Evolutionary conservation across 2,113 vertebrate genomes (phyloP).

Genomic region (Odontophorus gujanensis): DNA sequence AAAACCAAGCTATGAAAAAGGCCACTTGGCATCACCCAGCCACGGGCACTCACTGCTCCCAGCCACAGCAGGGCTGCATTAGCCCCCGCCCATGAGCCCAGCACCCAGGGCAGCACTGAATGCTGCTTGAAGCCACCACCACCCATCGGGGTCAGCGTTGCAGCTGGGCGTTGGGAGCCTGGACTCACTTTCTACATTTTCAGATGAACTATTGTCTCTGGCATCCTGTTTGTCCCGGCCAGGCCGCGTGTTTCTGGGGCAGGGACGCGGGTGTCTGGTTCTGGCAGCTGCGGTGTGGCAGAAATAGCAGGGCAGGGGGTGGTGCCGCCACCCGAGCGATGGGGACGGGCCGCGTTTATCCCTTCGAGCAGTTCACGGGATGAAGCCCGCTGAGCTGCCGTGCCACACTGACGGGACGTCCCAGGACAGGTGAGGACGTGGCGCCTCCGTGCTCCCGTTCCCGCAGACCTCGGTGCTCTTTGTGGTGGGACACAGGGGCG

Average conservation of each 20-base stretch:
- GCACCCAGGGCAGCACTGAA: not conserved
- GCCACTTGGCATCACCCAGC: not conserved
- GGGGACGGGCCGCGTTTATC: rapidly evolving
- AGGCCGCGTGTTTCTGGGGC: not conserved
- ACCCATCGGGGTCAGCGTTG: not conserved
- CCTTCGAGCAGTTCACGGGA: rapidly evolving
- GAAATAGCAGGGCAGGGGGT: constrained; percentile 3
- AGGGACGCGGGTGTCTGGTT: not conserved
- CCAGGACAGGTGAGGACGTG: rapidly evolving
- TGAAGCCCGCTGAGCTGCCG: too few relatives aligned
- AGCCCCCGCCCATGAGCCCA: not conserved
- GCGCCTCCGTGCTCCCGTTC: rapidly evolving
- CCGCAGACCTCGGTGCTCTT: rapidly evolving
- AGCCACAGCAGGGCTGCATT: not conserved
- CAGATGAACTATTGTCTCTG: not conserved
- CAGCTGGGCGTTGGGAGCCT: rapidly evolving
- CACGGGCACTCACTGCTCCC: not conserved
- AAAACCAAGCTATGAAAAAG: not conserved
- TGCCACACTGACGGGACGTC: rapidly evolving
- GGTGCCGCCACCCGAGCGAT: not conserved
- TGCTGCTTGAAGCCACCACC: not conserved
- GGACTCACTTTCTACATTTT: rapidly evolving
- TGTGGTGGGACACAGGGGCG: rapidly evolving
- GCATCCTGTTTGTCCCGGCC: constrained; percentile 7
- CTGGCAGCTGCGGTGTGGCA: not conserved